Base-by-base conservation (phyloP, 2,888 invertebrate species). In the Tiphia femorata region DNA sequence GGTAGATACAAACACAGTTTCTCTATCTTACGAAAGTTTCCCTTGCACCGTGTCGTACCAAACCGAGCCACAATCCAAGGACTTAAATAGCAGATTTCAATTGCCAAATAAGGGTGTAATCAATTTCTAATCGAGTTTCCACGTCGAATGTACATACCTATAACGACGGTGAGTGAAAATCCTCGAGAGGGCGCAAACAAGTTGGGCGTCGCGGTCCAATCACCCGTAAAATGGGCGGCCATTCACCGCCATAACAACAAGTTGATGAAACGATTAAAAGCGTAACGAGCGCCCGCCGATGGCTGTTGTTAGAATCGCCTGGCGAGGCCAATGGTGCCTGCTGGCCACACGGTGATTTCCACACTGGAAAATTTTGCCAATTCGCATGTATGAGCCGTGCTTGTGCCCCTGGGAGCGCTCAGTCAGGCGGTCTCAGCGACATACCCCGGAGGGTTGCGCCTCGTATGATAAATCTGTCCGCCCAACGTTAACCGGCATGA, bases 211-310 rank as follows among this genome's bases (percentile, higher is more conserved):
- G 49, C 30, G 50, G 57, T 51, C 62, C 67, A 69, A 69, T 69
- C 62, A 56, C 38, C 58, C 27, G 43, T 55, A 68, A 73, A 75
- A 77, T 76, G 70, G 73, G 64, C 60, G 58, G 61, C 66, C 75
- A 70, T 76, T 74, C 74, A 59, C 49, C 46, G 63, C 64, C 67
- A 63, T 75, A 77, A 79, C 78, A 80, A 80, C 79, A 78, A 80
- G 73, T 79, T 80, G 80, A 81, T 81, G 80, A 76, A 81, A 77
- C 79, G 74, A 80, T 80, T 81, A 78, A 80, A 80, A 80, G 66
- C 76, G 59, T 79, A 79, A 80, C 79, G 79, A 80, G 79, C 69
- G 63, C 35, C 21, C 56, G 59, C 58, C 73, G 75, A 76, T 76
- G 63, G 76, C 75, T 76, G 76, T 76, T 76, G 76, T 76, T 73